Percentiles rank a stretch among this genome's conserved stretches.
Conservation (phyloP, 1,140 invertebrate genomes). For the Anoplolepis gracilipes region DNA sequence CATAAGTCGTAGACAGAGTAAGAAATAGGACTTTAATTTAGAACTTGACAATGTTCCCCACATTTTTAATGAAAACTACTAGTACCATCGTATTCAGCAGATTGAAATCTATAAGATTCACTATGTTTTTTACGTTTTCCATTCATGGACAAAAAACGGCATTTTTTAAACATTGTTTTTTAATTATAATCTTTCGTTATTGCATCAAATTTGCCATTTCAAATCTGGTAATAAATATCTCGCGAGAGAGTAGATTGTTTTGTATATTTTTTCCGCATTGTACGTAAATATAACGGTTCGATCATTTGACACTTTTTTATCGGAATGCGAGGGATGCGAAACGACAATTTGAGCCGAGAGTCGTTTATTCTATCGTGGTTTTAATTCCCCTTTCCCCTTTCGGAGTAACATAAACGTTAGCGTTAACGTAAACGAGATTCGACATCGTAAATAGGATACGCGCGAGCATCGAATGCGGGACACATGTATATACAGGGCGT, state of each 20-base stretch:
- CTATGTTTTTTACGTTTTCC: no score
- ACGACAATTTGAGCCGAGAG: background rate
- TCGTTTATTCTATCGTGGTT: conserved; percentile 9
- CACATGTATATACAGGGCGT: background rate
- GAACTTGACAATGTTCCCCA: no score
- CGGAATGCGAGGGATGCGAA: background rate
- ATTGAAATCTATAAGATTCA: no score
- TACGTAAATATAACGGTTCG: background rate
- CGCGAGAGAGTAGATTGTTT: background rate
- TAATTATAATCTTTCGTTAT: conserved; percentile 9
- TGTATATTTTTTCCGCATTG: background rate
- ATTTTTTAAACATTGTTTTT: no score
- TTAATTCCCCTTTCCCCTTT: conserved; percentile 31
- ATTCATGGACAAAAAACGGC: no score
- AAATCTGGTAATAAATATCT: background rate
- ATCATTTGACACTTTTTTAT: background rate
- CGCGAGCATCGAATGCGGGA: conserved; percentile 45
- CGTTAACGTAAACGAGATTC: conserved; percentile 36
- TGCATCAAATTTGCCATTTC: background rate
- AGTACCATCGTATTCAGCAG: no score
- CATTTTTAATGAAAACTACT: no score
- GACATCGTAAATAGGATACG: conserved; percentile 7
- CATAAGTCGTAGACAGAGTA: no score
- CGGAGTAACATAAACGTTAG: conserved; percentile 11
- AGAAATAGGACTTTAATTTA: no score